phyloP scores from a whole-genome alignment of 1,140 invertebrate genomes.

The Spodoptera frugiperda region DNA sequence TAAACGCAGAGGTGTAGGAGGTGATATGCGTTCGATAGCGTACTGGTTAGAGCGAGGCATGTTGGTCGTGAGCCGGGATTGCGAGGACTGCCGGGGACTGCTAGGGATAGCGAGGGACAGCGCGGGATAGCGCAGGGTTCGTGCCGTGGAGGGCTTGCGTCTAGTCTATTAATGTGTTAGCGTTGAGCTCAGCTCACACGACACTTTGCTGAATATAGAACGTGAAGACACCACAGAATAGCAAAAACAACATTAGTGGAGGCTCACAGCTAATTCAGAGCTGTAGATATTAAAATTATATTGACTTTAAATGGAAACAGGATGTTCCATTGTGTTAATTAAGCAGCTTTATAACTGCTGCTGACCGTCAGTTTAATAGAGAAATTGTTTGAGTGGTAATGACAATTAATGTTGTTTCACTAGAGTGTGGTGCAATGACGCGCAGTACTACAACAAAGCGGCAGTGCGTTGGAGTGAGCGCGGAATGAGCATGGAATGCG shows the following conservation, averaged over 20 bases:
- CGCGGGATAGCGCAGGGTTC: neutral
- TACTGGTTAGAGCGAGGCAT: constrained; percentile 70
- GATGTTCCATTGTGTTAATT: too few species aligned
- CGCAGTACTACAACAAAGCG: neutral
- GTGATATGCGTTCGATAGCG: constrained; percentile 67
- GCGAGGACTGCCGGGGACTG: neutral
- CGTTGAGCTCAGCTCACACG: constrained; percentile 17
- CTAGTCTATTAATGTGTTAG: constrained; percentile 28
- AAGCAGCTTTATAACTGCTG: too few species aligned
- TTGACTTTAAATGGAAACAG: too few species aligned
- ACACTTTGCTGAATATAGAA: constrained; percentile 3
- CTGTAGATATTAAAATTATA: too few species aligned
- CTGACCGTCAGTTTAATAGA: too few species aligned
- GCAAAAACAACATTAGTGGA: neutral
- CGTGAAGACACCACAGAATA: constrained; percentile 18
- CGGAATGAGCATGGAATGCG: constrained; percentile 15
- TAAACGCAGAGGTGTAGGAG: constrained; percentile 51
- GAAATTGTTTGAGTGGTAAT: too few species aligned
- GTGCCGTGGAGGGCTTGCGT: constrained; percentile 1
- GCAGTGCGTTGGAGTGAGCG: constrained; percentile 13
- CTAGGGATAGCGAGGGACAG: neutral
- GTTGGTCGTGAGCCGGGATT: constrained; percentile 58
- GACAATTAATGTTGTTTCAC: too few species aligned
- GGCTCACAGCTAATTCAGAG: neutral
- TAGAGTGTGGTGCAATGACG: too few species aligned